Percentiles rank a stretch among this genome's conserved stretches.
phyloP scores from a whole-genome alignment of 2,888 invertebrate genomes.

The Dryobotodes eremita region DNA sequence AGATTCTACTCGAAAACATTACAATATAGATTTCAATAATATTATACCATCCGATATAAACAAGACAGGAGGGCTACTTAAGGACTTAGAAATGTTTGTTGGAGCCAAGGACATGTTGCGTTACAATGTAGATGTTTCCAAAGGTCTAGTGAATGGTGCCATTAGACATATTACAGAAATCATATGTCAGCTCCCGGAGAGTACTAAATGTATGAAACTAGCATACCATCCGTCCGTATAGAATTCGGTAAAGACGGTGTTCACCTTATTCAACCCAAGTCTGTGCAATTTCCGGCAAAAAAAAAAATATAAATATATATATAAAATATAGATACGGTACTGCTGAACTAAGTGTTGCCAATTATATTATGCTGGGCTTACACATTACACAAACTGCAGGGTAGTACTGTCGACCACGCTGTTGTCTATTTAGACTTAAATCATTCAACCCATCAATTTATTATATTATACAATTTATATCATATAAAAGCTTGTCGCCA shows the following conservation, averaged over 20 bases:
- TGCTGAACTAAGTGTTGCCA: slow-evolving; percentile 63
- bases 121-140: too few relatives aligned
- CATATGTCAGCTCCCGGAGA: not conserved
- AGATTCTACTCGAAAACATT: too few relatives aligned
- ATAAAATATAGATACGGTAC: slow-evolving; percentile 61
- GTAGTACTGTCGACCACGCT: slow-evolving; percentile 18
- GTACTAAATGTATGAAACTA: not conserved
- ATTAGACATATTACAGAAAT: not conserved
- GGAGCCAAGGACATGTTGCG: too few relatives aligned
- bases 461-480: too few relatives aligned
- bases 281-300: slow-evolving; percentile 11
- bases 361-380: slow-evolving; percentile 65
- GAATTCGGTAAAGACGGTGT: not conserved
- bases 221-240: not conserved
- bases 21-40: too few relatives aligned
- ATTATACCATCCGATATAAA: too few relatives aligned
- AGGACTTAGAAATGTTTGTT: too few relatives aligned
- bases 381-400: slow-evolving; percentile 59
- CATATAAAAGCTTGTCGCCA: too few relatives aligned
- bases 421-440: not conserved
- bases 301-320: too few relatives aligned
- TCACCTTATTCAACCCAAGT: not conserved
- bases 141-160: too few relatives aligned
- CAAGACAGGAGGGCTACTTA: too few relatives aligned
- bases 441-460: too few relatives aligned